phyloP scores from a whole-genome alignment of 1,140 invertebrate genomes.

The Parapsyche elsis region DNA sequence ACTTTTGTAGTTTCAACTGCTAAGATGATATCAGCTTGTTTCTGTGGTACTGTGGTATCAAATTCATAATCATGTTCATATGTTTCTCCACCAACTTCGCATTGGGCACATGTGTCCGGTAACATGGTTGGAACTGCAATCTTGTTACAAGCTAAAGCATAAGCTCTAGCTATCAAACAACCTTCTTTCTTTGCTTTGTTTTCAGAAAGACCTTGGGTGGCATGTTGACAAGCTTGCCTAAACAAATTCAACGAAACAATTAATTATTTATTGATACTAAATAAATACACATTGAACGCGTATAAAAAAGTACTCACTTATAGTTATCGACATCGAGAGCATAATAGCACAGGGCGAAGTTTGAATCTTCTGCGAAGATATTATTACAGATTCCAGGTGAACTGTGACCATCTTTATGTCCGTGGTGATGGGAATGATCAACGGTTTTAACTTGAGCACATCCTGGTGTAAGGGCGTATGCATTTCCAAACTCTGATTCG shows the following conservation, averaged over 20 bases:
- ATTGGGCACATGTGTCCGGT: constrained; percentile 72
- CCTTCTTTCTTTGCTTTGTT: constrained; percentile 66
- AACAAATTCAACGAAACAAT: not conserved
- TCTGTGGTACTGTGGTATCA: constrained; percentile 74
- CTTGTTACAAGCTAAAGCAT: constrained; percentile 69
- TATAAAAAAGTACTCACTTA: constrained; percentile 57
- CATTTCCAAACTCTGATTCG: constrained; percentile 75
- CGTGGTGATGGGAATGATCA: constrained; percentile 64
- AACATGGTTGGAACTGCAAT: constrained; percentile 67
- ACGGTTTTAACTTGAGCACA: constrained; percentile 69
- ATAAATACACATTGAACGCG: not conserved
- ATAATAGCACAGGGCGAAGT: constrained; percentile 66
- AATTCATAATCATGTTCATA: constrained; percentile 70
- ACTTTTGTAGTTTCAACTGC: constrained; percentile 73
- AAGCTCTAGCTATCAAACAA: constrained; percentile 71
- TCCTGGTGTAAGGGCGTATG: constrained; percentile 72
- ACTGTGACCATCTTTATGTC: constrained; percentile 59
- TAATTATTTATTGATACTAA: not conserved
- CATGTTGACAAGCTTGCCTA: constrained; percentile 75
- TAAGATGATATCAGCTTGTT: constrained; percentile 79
- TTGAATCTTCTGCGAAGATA: constrained; percentile 72
- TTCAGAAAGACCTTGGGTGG: constrained; percentile 64
- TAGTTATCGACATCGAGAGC: constrained; percentile 61
- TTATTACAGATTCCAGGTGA: constrained; percentile 67
- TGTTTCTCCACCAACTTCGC: constrained; percentile 68